These are phyloP conservation scores for Rhinoraja longicauda DNA, from an alignment of 2,797 vertebrate species.

Conservation along the genomic window DNA sequence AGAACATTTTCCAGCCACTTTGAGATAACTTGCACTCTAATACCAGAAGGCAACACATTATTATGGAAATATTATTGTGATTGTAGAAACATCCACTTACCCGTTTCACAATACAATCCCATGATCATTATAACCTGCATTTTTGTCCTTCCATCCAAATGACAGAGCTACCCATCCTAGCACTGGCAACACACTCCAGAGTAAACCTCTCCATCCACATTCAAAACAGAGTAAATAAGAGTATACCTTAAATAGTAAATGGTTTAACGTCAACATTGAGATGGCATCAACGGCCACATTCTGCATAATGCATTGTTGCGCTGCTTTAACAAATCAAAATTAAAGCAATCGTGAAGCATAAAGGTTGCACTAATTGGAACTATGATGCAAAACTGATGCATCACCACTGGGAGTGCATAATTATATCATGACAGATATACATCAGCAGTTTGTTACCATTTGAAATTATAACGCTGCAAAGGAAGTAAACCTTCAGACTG, in stretches of 20 bases:
- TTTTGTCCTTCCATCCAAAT: too few relatives aligned
- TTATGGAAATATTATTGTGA: too few relatives aligned
- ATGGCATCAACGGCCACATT: background rate
- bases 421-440: background rate
- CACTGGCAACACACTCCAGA: too few relatives aligned
- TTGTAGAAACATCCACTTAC: too few relatives aligned
- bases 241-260: background rate
- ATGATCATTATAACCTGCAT: too few relatives aligned
- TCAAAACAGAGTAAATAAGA: background rate
- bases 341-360: background rate
- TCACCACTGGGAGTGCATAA: background rate
- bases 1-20: too few relatives aligned
- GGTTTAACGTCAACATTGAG: background rate
- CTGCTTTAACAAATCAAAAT: too few relatives aligned
- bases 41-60: too few relatives aligned
- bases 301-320: background rate
- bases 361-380: background rate
- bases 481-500: background rate
- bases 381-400: background rate
- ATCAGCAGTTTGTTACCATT: background rate
- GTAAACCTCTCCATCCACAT: too few relatives aligned
- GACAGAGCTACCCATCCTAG: too few relatives aligned
- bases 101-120: too few relatives aligned
- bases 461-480: background rate
- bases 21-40: too few relatives aligned